Evolutionary conservation across 2,113 vertebrate genomes (phyloP).

Genomic region (Albula goreensis): DNA sequence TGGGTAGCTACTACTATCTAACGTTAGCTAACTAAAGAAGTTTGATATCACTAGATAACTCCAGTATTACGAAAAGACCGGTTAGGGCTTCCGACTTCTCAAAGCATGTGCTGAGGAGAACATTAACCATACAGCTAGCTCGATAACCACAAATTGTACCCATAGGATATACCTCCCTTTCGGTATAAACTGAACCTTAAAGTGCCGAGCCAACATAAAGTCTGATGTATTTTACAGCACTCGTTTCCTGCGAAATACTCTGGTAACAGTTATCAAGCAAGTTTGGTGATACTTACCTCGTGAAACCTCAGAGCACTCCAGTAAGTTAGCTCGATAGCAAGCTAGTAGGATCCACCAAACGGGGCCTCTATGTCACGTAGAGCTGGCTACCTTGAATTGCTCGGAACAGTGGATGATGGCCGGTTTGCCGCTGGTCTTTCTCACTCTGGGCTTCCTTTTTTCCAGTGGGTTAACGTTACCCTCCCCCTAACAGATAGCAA

Average conservation of each 20-base stretch:
- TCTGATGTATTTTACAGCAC: background rate
- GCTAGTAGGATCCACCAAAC: background rate
- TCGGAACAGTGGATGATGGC: background rate
- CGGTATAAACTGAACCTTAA: too few relatives aligned
- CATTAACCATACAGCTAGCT: background rate
- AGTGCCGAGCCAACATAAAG: background rate
- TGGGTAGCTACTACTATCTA: too few relatives aligned
- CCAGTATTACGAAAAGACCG: background rate
- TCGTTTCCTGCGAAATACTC: background rate
- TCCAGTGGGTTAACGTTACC: background rate
- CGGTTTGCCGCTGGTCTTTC: background rate
- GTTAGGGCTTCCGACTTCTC: background rate
- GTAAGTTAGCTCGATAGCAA: background rate
- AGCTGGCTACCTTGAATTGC: background rate
- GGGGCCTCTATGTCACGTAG: background rate
- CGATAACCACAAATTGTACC: background rate
- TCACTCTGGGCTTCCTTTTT: background rate
- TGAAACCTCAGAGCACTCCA: background rate
- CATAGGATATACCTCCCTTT: too few relatives aligned
- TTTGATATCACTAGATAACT: background rate
- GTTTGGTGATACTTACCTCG: background rate
- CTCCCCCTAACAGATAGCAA: slow-evolving; percentile 1
- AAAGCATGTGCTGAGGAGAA: background rate
- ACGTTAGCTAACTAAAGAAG: background rate
- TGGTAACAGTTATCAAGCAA: background rate